Evolutionary conservation across 2,888 invertebrate species (phyloP), one percentile per base, ranked within the genome.

Genomic region (Hypsopygia costalis): DNA sequence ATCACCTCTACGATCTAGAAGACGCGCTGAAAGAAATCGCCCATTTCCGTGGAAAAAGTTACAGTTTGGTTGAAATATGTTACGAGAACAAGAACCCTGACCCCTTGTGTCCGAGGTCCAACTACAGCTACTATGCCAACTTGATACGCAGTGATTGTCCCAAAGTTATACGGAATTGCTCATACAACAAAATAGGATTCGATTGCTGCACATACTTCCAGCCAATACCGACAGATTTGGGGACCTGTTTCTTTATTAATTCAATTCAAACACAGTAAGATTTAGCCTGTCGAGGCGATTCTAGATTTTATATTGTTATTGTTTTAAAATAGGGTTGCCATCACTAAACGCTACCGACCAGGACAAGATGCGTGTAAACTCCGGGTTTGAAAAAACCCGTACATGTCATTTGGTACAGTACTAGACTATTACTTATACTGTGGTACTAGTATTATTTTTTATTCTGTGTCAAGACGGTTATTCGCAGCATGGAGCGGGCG

Each of bases 11-110:
- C 41, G 93, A 94, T 45, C 68, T 94, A 16, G 94, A 94, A 60
- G 94, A 94, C 58, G 91, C 92, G 0, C 76, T 94, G 0, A 91
- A 90, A 58, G 94, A 94, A 63, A 89, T 94, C 28, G 91, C 91
- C 0, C 94, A 91, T 67, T 94, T 92, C 60, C 90, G 91, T 3
- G 94, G 94, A 1, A 76, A 91, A 1, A 90, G 91, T n/a, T 93
- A 92, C 64, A 92, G 91, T 49, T 91, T 93, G 0, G 71, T 93
- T 0, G 90, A 92, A 49, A 83, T 91, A 11, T 94, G 93, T 57
- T 90, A 90, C 8, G 75, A 79, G 0, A 69, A 80, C 1, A 58
- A 64, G 4, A 69, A 88, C 3, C 75, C 85, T 0, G 88, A 91
- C 33, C 72, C 81, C 0, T 67, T 90, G n/a, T 93, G 93, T 44